Base-by-base conservation (phyloP, 37 sponge, comb jelly and placozoan species). In the Petrosia ficiformis region DNA sequence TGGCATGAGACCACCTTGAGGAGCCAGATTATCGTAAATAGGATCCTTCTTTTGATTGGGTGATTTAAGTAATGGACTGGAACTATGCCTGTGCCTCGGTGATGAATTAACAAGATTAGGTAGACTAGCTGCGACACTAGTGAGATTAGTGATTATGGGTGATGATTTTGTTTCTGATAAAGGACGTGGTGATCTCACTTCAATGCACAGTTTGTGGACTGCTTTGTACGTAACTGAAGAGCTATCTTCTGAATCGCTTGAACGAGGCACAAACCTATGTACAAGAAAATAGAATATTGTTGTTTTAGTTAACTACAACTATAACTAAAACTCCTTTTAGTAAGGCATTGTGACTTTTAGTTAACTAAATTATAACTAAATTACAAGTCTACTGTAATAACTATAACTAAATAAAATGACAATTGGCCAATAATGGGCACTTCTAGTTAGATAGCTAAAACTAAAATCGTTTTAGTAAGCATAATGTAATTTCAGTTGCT, bases 191-290 rank as follows among this genome's bases (percentile, higher is more conserved):
- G 6, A 26, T n/a, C 28, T 6, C 25, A 26, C 63, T 22, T 6
- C 63, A 22, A 26, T 5, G 63, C 25, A 61, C 14, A n/a, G 6
- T 8, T 5, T 24, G 6, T n/a, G 26, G 63, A 61, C 28, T 11
- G 54, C 14, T 14, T 48, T 26, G 63, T 61, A 61, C n/a, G 63
- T 61, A n/a, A 61, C 63, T 61, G 63, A 61, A 61, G 63, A 11
- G 22, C 26, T n/a, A 29, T 61, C 63, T 61, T 61, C 63, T 61
- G 63, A 61, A n/a, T 61, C 63, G 6, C 28, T 26, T 5, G 14
- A 29, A 61, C 28, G 11, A 26, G 63, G 63, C n/a, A n/a, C 5
- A 22, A 19, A 48, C 54, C 54, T 48, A 48, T 48, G 54, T 19
- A 48, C 8, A 14, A 14, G 54, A 48, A 14, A 14, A 8, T 19